Conservation (phyloP, 2,797 vertebrate genomes). For the Borostomias antarcticus region DNA sequence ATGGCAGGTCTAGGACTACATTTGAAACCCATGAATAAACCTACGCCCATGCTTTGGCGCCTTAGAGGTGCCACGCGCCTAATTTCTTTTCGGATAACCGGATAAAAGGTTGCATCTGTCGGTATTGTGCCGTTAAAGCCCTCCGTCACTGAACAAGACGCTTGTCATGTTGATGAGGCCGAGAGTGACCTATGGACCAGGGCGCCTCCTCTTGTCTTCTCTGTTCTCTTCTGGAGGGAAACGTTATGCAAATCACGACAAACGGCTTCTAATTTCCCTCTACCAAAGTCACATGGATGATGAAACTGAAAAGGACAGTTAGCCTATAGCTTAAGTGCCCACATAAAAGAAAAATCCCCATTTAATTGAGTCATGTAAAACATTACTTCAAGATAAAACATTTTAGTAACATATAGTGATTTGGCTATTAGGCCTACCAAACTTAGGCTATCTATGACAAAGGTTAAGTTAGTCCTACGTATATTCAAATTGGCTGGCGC, state of each 20-base stretch:
- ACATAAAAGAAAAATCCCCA: too few species aligned
- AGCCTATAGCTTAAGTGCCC: too few species aligned
- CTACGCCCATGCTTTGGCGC: constrained; percentile 16
- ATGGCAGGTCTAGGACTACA: too few species aligned
- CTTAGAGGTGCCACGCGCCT: constrained; percentile 66
- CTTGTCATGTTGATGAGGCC: constrained; percentile 74
- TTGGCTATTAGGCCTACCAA: background rate
- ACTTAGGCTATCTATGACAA: constrained; percentile 32
- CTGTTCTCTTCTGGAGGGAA: constrained; percentile 48
- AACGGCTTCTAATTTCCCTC: constrained; percentile 68
- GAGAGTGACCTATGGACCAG: constrained; percentile 33
- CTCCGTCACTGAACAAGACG: constrained; percentile 64
- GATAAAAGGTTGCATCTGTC: constrained; percentile 77
- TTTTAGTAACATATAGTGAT: background rate
- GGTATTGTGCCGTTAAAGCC: constrained; percentile 67
- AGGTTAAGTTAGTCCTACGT: constrained; percentile 29
- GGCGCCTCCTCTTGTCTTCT: background rate
- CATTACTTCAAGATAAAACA: background rate
- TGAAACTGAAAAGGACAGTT: constrained; percentile 15
- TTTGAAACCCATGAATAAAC: too few species aligned
- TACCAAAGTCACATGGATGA: constrained; percentile 42
- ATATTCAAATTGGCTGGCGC: constrained; percentile 42
- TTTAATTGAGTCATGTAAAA: too few species aligned
- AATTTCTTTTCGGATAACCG: constrained; percentile 65
- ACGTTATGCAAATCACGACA: constrained; percentile 74